Conservation (phyloP, 2,888 invertebrate genomes). For the Tridacna crocea region DNA sequence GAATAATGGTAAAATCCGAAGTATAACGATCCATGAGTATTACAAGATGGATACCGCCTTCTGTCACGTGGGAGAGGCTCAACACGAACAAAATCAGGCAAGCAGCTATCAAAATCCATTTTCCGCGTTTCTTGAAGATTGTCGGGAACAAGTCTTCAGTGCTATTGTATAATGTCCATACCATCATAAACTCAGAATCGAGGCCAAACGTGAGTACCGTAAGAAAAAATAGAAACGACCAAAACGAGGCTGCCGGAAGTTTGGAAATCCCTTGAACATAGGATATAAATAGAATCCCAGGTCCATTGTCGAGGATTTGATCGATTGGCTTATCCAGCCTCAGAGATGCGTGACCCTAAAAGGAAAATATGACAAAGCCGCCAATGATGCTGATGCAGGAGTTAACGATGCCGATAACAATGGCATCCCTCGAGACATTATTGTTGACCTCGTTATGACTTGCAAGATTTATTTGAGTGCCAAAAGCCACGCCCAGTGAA, state of each 20-base stretch:
- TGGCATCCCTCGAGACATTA: conserved; percentile 37
- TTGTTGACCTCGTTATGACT: conserved; percentile 43
- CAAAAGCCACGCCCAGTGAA: conserved; percentile 39
- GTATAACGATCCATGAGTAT: conserved; percentile 74
- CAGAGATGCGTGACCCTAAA: conserved; percentile 44
- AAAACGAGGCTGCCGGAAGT: conserved; percentile 40
- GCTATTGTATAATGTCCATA: conserved; percentile 24
- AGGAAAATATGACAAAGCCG: conserved; percentile 42
- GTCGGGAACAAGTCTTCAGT: conserved; percentile 31
- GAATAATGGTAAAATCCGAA: conserved; percentile 84
- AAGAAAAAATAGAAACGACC: conserved; percentile 48
- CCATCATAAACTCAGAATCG: conserved; percentile 39
- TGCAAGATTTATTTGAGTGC: conserved; percentile 31
- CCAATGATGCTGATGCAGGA: conserved; percentile 37
- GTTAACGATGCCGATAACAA: conserved; percentile 33
- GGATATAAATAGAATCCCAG: conserved; percentile 49
- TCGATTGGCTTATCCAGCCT: conserved; percentile 32
- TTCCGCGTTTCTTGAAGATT: conserved; percentile 8
- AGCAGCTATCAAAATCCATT: conserved; percentile 7
- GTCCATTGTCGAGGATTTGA: conserved; percentile 42
- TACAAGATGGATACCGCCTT: conserved; percentile 74
- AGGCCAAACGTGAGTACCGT: conserved; percentile 48
- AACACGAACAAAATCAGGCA: conserved; percentile 38
- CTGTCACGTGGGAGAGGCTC: conserved; percentile 41
- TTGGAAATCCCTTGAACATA: conserved; percentile 44